Percentiles rank a stretch among this genome's conserved stretches.
These are phyloP conservation scores for Chelon auratus DNA, from an alignment of 2,797 vertebrate species.

Conservation along the genomic window DNA sequence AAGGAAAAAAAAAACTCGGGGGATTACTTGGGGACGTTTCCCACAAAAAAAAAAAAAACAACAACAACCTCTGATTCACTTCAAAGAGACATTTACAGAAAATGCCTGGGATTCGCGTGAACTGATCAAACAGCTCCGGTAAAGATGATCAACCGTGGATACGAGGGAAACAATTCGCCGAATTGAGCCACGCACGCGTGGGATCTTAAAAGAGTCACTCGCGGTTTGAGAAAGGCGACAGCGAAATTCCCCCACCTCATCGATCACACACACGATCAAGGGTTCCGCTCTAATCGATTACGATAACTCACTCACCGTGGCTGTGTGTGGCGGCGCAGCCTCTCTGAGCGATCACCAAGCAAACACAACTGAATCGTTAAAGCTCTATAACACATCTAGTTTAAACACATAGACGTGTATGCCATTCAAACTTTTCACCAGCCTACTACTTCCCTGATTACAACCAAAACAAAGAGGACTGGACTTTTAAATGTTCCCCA, in stretches of 20 bases:
- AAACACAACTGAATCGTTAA: accelerated
- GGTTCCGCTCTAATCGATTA: constrained; percentile 16
- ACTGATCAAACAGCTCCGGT: constrained; percentile 42
- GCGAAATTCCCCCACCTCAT: constrained; percentile 53
- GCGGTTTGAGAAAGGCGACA: constrained; percentile 21
- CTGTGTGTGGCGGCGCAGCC: not conserved
- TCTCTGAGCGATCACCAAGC: not conserved
- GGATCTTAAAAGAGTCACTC: constrained; percentile 43
- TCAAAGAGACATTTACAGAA: not conserved
- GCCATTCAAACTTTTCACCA: not conserved
- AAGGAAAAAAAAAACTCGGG: not conserved
- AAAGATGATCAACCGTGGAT: constrained; percentile 33
- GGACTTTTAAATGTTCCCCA: constrained; percentile 30
- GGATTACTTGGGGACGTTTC: not conserved
- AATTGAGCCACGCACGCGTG: constrained; percentile 38
- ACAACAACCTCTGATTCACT: not conserved
- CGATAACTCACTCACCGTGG: constrained; percentile 14
- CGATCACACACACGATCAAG: constrained; percentile 14
- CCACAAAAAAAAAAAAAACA: not conserved
- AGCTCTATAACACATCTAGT: too few relatives aligned
- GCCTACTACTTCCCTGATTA: not conserved
- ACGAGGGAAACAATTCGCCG: constrained; percentile 37
- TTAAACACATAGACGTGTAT: too few relatives aligned
- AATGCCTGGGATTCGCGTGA: constrained; percentile 32
- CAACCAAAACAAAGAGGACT: constrained; percentile 29